These are phyloP conservation scores for Calonectris borealis DNA, from an alignment of 2,113 vertebrate species.

Conservation along the genomic window DNA sequence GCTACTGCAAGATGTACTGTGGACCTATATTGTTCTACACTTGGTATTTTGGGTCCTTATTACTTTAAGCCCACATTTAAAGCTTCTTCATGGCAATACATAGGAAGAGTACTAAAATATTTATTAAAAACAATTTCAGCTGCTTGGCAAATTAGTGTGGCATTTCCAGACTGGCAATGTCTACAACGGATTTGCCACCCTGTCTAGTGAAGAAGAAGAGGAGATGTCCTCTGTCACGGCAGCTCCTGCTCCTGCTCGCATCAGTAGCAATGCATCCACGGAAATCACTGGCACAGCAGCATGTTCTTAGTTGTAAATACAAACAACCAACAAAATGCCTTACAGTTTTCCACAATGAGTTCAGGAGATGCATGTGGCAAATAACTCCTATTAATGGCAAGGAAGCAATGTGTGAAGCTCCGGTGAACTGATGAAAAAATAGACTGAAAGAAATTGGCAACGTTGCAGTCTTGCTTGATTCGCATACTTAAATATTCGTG, in stretches of 20 bases:
- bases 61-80: background rate
- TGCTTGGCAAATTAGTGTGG: background rate
- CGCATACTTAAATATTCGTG: background rate
- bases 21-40: background rate
- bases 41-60: background rate
- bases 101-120: background rate
- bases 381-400: background rate
- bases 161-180: background rate
- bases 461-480: background rate
- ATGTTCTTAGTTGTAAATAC: background rate
- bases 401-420: background rate
- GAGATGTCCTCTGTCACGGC: fast-evolving
- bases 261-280: background rate
- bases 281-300: background rate
- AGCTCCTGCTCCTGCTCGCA: background rate
- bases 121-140: background rate
- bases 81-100: background rate
- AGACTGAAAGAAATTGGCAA: background rate
- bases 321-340: background rate
- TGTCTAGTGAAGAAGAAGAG: background rate
- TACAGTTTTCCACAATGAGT: background rate
- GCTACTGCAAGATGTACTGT: background rate
- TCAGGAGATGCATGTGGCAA: background rate
- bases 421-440: background rate
- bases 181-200: background rate